These are phyloP conservation scores for Microplitis deprimator DNA, from an alignment of 2,888 invertebrate genomes.

Conservation along the genomic window DNA sequence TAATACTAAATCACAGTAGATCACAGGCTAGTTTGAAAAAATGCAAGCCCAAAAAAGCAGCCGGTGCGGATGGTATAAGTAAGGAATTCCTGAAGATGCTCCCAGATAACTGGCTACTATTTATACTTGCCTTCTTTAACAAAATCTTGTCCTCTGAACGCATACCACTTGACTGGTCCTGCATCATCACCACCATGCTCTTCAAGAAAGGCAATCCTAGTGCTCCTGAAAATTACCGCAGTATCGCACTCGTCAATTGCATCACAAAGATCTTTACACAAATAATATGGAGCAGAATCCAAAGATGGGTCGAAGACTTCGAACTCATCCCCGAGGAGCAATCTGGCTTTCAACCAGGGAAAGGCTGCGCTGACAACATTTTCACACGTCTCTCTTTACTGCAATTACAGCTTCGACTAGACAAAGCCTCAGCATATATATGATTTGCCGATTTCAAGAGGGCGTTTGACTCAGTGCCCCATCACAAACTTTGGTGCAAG, in stretches of 20 bases:
- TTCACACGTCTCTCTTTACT: not conserved
- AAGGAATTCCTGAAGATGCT: slow-evolving; percentile 14
- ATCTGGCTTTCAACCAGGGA: not conserved
- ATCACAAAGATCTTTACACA: slow-evolving; percentile 15
- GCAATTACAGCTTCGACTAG: no score
- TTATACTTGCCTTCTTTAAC: not conserved
- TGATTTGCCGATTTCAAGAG: no score
- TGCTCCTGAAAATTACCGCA: slow-evolving; percentile 9
- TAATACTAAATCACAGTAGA: no score
- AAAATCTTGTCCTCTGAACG: not conserved
- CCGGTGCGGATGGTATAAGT: not conserved
- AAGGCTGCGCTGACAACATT: not conserved
- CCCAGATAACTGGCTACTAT: slow-evolving; percentile 17
- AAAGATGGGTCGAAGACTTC: not conserved
- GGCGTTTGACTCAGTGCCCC: no score
- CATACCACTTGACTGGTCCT: not conserved
- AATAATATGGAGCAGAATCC: slow-evolving; percentile 10
- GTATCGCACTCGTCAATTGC: slow-evolving; percentile 7
- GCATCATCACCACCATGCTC: slow-evolving; percentile 4
- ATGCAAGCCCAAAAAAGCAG: not conserved
- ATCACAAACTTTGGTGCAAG: no score
- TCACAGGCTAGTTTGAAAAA: not conserved
- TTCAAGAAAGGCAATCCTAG: slow-evolving; percentile 15
- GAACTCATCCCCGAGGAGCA: not conserved
- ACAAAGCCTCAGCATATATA: no score